Conservation (phyloP, 2,113 vertebrate species). For the Equus quagga region DNA sequence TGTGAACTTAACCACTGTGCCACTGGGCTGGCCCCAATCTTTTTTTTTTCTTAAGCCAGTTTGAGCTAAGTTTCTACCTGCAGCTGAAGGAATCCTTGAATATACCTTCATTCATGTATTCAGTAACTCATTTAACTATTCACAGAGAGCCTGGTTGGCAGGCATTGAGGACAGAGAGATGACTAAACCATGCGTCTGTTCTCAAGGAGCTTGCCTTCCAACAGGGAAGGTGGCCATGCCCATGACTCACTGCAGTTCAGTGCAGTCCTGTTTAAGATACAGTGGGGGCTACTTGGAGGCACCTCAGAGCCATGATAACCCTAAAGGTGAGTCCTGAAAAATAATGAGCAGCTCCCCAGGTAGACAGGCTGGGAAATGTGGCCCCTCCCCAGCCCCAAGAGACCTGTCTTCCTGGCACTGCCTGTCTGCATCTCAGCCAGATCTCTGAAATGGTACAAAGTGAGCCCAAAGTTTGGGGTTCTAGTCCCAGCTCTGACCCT, state of each 20-base stretch:
- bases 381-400: background rate
- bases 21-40: too few species aligned
- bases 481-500: background rate
- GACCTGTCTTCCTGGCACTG: background rate
- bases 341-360: background rate
- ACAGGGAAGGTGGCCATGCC: background rate
- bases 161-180: background rate
- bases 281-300: background rate
- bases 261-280: background rate
- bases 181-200: background rate
- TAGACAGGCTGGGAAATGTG: background rate
- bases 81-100: background rate
- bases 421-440: background rate
- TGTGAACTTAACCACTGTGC: too few species aligned
- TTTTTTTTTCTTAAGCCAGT: background rate
- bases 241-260: background rate
- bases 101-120: background rate
- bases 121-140: background rate
- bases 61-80: background rate
- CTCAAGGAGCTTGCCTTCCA: background rate
- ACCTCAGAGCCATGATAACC: background rate
- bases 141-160: background rate
- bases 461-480: background rate
- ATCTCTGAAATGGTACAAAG: background rate
- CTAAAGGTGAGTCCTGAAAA: background rate